Base-by-base conservation (phyloP, 2,113 vertebrate species). In the Mungos mungo region DNA sequence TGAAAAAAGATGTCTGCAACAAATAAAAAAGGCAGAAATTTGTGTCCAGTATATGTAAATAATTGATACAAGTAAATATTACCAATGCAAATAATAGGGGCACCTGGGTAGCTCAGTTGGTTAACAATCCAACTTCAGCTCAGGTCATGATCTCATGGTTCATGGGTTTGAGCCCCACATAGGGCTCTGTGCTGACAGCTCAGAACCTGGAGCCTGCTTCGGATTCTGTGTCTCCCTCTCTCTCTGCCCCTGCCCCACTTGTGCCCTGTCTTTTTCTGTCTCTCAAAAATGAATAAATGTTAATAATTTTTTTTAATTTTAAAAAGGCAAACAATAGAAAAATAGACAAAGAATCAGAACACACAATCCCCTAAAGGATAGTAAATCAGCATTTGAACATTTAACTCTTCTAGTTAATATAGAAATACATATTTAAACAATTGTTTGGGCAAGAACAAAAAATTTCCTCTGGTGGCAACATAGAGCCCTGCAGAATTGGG, bases 361-460 rank as follows among this genome's bases (percentile, higher is more conserved):
- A 50, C 27, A n/a, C 63, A 88, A 77, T 65, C 41, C 35, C 25
- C 57, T 41, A 21, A 96, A 95, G 47, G 12, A 74, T 13, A 66
- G 47, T 21, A 81, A 83, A 50, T 79, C n/a, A 90, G 69, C 69
- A 77, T 57, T 57, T 66, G 68, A 83, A 65, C 50, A 88, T 25
- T 79, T 33, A 85, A 66, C 57, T 95, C 25, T 33, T 66, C 31
- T 60, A 79, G 52, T 27, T 84, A 88, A 88, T 54, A 60, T 0
- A 92, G 82, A 92, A 90, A 92, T 88, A 50, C 18, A 41, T 88
- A 79, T 76, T 93, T 41, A 86, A 74, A 88, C 12, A 74, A 38
- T 72, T 38, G 11, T 79, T 25, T 69, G 50, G 65, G 27, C 6
- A 93, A n/a, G 14, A 83, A 16, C 33, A 25, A 77, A 68, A 14